phyloP scores from a whole-genome alignment of 2,888 invertebrate genomes.

The Nectonema munidae region DNA sequence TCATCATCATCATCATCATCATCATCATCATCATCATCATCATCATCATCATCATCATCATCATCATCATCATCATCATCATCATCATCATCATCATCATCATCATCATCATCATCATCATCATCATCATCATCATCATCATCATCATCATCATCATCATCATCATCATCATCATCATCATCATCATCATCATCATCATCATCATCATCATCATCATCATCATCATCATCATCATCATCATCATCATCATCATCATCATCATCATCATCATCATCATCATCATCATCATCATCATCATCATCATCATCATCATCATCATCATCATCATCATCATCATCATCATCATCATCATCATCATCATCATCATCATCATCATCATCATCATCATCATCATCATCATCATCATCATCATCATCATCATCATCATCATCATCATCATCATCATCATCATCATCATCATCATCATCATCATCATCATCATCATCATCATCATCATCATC shows the following conservation, averaged over 20 bases:
- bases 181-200: constrained; percentile 6
- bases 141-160: constrained; percentile 1
- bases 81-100: constrained; percentile 2
- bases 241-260: constrained; percentile 6
- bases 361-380: constrained; percentile 1
- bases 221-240: constrained; percentile 1
- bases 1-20: constrained; percentile 7
- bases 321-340: constrained; percentile 1
- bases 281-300: not conserved
- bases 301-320: constrained; percentile 6
- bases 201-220: constrained; percentile 1
- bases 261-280: constrained; percentile 2
- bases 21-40: constrained; percentile 1
- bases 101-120: constrained; percentile 1
- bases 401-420: constrained; percentile 1
- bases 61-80: constrained; percentile 2
- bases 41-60: constrained; percentile 1
- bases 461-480: constrained; percentile 7
- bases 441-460: not conserved
- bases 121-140: constrained; percentile 2
- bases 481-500: constrained; percentile 1
- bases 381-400: constrained; percentile 1
- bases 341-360: constrained; percentile 6
- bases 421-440: constrained; percentile 7
- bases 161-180: constrained; percentile 2